Evolutionary conservation across 2,797 vertebrate genomes (phyloP).

Genomic region (Halcyon smyrnensis): DNA sequence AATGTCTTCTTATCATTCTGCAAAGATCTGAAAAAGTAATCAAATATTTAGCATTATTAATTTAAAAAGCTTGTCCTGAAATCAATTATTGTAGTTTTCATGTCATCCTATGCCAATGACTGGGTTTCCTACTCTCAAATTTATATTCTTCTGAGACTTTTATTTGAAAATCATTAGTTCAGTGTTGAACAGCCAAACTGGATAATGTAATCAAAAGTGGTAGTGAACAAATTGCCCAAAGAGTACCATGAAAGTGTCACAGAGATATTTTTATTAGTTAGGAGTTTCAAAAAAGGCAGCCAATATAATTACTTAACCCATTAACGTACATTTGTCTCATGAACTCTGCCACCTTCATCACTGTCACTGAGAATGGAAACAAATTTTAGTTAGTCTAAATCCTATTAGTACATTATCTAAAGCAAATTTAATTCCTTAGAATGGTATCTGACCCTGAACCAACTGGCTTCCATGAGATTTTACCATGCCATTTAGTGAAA

Average conservation of each 20-base stretch:
- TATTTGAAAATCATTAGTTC: neutral
- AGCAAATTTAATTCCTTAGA: neutral
- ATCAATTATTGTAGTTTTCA: neutral
- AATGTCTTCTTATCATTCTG: neutral
- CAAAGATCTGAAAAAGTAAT: neutral
- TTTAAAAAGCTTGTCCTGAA: neutral
- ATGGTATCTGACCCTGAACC: neutral
- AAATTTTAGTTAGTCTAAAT: neutral
- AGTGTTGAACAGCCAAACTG: neutral
- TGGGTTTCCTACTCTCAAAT: neutral
- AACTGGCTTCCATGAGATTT: neutral
- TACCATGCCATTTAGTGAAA: neutral
- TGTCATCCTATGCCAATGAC: neutral
- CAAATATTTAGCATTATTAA: neutral
- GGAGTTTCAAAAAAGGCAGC: neutral
- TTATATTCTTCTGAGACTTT: neutral
- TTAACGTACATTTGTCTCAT: neutral
- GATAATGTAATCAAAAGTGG: neutral
- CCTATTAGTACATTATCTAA: neutral
- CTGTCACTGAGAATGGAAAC: neutral
- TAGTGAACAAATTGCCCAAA: neutral
- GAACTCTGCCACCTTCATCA: neutral
- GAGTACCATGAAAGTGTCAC: neutral
- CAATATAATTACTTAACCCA: neutral
- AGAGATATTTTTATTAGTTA: neutral